Conservation (phyloP, 2,797 vertebrate genomes). For the Neosilurus hyrtlii region DNA sequence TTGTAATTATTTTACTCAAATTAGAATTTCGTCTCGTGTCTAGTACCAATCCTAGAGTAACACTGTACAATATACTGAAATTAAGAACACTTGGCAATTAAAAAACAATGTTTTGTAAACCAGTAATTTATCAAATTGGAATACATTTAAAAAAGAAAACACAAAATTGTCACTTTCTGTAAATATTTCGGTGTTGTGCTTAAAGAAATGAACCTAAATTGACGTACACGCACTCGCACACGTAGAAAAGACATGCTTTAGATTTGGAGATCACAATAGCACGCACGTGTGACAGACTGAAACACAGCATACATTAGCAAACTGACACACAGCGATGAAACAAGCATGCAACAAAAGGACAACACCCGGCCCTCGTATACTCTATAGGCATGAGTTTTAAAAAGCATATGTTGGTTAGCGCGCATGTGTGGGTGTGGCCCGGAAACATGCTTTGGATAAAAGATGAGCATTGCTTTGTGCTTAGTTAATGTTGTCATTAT, state of each 20-base stretch:
- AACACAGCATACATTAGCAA: conserved; percentile 38
- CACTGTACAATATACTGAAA: conserved; percentile 37
- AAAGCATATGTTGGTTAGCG: neutral
- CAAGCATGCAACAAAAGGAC: conserved; percentile 49
- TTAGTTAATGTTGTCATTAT: conserved; percentile 14
- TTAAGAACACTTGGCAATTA: conserved; percentile 54
- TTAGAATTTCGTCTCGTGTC: conserved; percentile 44
- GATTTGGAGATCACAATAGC: conserved; percentile 41
- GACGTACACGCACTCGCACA: conserved; percentile 28
- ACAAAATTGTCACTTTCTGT: conserved; percentile 47
- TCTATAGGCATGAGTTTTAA: neutral
- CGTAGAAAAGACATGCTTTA: conserved; percentile 55
- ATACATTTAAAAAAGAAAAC: conserved; percentile 48
- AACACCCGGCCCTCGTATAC: conserved; percentile 33
- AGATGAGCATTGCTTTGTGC: conserved; percentile 34
- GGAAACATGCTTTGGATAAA: neutral
- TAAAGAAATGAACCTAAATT: conserved; percentile 40
- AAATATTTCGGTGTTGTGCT: conserved; percentile 41
- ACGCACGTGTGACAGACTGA: conserved; percentile 46
- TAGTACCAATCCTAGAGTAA: conserved; percentile 45
- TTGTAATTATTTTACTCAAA: conserved; percentile 42
- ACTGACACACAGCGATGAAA: conserved; percentile 44
- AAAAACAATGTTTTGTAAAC: conserved; percentile 44
- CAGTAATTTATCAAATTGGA: conserved; percentile 54
- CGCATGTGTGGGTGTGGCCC: neutral